Evolutionary conservation across 53 echinoderm and acorn worm genomes (phyloP).

Genomic region (Zoroaster sp.): DNA sequence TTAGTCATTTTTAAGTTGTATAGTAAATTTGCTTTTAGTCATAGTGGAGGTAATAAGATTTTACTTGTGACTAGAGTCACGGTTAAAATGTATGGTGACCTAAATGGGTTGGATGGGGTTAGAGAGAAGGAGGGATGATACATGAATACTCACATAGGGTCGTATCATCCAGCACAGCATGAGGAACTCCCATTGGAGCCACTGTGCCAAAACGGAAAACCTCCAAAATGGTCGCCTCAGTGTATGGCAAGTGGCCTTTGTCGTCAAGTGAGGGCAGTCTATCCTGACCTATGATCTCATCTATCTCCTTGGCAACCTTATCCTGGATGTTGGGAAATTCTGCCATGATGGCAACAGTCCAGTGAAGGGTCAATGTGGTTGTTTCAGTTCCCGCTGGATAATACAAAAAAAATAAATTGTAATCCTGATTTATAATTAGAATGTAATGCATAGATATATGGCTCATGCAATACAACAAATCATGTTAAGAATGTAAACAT

Average conservation of each 20-base stretch:
- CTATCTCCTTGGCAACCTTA: constrained; percentile 68
- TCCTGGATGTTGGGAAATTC: constrained; percentile 68
- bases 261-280: constrained; percentile 67
- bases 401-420: too few species aligned
- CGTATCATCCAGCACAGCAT: constrained; percentile 61
- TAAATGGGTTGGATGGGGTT: not conserved
- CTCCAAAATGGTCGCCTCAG: constrained; percentile 71
- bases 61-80: too few species aligned
- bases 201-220: constrained; percentile 64
- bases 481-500: too few species aligned
- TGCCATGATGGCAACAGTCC: constrained; percentile 66
- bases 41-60: too few species aligned
- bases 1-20: too few species aligned
- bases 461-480: too few species aligned
- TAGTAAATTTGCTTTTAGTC: too few species aligned
- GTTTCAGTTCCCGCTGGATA: constrained; percentile 76
- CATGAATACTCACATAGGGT: constrained; percentile 63
- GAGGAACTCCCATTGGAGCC: constrained; percentile 63
- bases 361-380: constrained; percentile 66
- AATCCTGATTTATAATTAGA: too few species aligned
- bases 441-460: too few species aligned
- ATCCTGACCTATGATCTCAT: constrained; percentile 60
- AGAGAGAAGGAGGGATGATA: not conserved
- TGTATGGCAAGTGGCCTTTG: constrained; percentile 66
- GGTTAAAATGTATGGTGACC: not conserved